Percentiles rank a stretch among this genome's conserved stretches.
Evolutionary conservation across 2,888 invertebrate genomes (phyloP).

Genomic region (Dicyrtoma fusca): DNA sequence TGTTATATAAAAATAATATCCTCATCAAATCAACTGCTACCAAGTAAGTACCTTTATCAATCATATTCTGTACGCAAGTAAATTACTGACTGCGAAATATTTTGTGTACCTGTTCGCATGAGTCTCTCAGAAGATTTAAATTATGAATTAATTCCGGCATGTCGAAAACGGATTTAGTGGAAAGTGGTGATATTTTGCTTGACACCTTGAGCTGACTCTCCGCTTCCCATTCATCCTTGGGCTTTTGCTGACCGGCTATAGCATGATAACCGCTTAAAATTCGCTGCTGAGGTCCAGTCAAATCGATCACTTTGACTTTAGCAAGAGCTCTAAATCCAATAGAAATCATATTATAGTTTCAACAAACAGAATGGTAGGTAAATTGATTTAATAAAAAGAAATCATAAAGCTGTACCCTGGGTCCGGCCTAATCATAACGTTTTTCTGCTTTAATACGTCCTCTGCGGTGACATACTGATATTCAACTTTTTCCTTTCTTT

Average conservation of each 20-base stretch:
- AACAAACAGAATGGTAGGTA: not conserved
- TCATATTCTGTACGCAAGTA: too few relatives aligned
- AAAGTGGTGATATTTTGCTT: constrained; percentile 34
- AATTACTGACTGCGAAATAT: too few relatives aligned
- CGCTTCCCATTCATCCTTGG: constrained; percentile 61
- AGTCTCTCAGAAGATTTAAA: constrained; percentile 66
- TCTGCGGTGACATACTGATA: constrained; percentile 84
- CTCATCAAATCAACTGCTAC: too few relatives aligned
- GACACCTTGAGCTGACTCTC: constrained; percentile 4
- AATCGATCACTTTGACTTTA: constrained; percentile 96
- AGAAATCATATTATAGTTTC: too few relatives aligned
- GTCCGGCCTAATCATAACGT: constrained; percentile 58
- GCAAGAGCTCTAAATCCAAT: constrained; percentile 63
- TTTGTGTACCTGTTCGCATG: constrained; percentile 88
- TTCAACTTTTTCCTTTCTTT: constrained; percentile 62
- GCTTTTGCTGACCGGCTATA: constrained; percentile 70
- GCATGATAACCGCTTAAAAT: constrained; percentile 93
- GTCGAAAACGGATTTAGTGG: constrained; percentile 60
- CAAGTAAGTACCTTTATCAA: too few relatives aligned
- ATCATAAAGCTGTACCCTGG: constrained; percentile 44
- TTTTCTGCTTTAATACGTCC: constrained; percentile 84
- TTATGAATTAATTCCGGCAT: constrained; percentile 92
- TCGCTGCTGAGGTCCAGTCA: constrained; percentile 95
- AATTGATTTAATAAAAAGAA: not conserved
- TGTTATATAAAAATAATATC: too few relatives aligned